phyloP scores from a whole-genome alignment of 2,888 invertebrate genomes.

The Pardosa pseudoannulata region DNA sequence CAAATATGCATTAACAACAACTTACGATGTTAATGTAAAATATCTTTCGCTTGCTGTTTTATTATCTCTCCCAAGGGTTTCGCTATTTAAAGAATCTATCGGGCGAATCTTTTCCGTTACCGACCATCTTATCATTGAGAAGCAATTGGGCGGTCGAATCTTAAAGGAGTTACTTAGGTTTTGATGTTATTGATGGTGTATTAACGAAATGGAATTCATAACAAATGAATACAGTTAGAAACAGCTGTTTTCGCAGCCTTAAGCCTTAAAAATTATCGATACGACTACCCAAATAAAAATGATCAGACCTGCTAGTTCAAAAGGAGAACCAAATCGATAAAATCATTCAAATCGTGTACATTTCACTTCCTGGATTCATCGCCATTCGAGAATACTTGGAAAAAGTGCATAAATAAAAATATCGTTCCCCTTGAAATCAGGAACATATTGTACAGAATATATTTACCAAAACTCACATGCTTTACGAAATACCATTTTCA shows the following conservation, averaged over 20 bases:
- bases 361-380: not conserved
- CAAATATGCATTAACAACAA: constrained; percentile 72
- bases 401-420: not conserved
- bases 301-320: not conserved
- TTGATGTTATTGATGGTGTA: constrained; percentile 34
- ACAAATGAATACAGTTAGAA: constrained; percentile 19
- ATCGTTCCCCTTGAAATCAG: not conserved
- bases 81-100: constrained; percentile 46
- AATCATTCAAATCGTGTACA: not conserved
- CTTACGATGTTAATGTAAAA: constrained; percentile 65
- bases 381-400: not conserved
- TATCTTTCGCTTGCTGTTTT: constrained; percentile 65
- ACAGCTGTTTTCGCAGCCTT: constrained; percentile 4
- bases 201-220: constrained; percentile 45
- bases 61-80: constrained; percentile 69
- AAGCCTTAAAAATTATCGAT: constrained; percentile 14
- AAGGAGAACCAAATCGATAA: not conserved
- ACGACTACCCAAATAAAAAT: constrained; percentile 13
- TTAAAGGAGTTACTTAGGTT: constrained; percentile 36
- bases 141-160: constrained; percentile 18
- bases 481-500: no score
- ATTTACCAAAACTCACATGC: no score
- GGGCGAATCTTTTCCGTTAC: not conserved
- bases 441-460: not conserved
- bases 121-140: constrained; percentile 40